phyloP scores from a whole-genome alignment of 2,888 invertebrate species.

The Tachina fera region DNA sequence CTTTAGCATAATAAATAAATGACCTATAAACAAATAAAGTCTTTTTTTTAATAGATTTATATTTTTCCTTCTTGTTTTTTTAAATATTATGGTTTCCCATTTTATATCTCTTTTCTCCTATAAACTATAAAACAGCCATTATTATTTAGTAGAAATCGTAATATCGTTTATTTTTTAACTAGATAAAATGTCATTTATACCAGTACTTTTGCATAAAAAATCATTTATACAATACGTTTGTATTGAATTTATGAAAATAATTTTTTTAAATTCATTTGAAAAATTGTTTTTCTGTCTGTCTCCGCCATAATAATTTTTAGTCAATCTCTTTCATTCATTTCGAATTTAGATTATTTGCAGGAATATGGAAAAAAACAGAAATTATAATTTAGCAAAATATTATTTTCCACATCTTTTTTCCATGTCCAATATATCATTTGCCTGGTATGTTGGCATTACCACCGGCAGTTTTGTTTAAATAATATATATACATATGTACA shows the following conservation, averaged over 20 bases:
- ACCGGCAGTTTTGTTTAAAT: slow-evolving; percentile 4
- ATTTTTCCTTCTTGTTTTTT: neutral
- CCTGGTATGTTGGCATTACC: neutral
- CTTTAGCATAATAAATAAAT: slow-evolving; percentile 43
- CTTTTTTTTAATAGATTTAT: neutral
- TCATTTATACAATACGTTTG: slow-evolving; percentile 16
- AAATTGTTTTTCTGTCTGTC: neutral
- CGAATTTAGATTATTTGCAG: slow-evolving; percentile 41
- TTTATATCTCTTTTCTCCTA: slow-evolving; percentile 2
- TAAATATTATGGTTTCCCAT: slow-evolving; percentile 2
- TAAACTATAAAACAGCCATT: slow-evolving; percentile 43
- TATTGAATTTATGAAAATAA: slow-evolving; percentile 42
- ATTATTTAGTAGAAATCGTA: slow-evolving; percentile 28
- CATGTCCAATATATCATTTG: slow-evolving; percentile 33
- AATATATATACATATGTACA: neutral
- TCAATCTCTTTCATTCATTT: slow-evolving; percentile 28
- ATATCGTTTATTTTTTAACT: slow-evolving; percentile 14
- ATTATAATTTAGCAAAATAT: slow-evolving; percentile 24
- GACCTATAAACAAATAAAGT: slow-evolving; percentile 35
- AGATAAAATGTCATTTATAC: slow-evolving; percentile 1
- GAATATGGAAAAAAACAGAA: slow-evolving; percentile 10
- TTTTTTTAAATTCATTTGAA: slow-evolving; percentile 48
- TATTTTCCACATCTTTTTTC: slow-evolving; percentile 13
- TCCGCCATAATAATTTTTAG: slow-evolving; percentile 23
- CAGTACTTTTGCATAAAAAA: neutral